phyloP scores from a whole-genome alignment of 2,888 invertebrate genomes.

The Thera britannica region DNA sequence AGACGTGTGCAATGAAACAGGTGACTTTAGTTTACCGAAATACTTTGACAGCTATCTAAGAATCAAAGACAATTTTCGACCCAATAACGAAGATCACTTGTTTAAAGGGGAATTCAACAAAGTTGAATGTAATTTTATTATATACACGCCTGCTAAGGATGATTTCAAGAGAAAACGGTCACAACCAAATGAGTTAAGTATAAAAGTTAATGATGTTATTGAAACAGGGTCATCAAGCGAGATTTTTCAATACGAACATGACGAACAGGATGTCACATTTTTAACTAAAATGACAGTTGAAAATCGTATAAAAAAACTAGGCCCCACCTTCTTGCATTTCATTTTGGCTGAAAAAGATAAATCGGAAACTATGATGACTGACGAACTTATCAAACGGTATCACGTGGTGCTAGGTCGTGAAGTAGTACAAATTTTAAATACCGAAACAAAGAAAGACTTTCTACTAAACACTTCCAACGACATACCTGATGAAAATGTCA shows the following conservation, averaged over 20 bases:
- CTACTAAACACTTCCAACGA: neutral
- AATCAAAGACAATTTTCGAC: slow-evolving; percentile 48
- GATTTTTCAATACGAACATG: slow-evolving; percentile 49
- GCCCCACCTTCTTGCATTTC: slow-evolving; percentile 44
- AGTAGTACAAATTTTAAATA: slow-evolving; percentile 42
- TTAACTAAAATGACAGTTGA: slow-evolving; percentile 46
- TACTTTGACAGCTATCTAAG: slow-evolving; percentile 54
- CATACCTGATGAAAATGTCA: neutral
- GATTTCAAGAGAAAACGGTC: slow-evolving; percentile 41
- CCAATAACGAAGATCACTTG: slow-evolving; percentile 44
- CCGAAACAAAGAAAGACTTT: slow-evolving; percentile 7
- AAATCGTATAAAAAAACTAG: slow-evolving; percentile 46
- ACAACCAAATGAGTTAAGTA: slow-evolving; percentile 30
- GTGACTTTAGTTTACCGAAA: slow-evolving; percentile 48
- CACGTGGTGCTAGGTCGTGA: slow-evolving; percentile 50
- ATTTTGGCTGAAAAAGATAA: slow-evolving; percentile 45
- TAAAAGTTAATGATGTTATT: slow-evolving; percentile 46
- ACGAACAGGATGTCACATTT: slow-evolving; percentile 40
- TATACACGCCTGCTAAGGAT: slow-evolving; percentile 52
- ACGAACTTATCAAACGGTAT: slow-evolving; percentile 49
- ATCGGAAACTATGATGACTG: slow-evolving; percentile 46
- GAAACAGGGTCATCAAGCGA: slow-evolving; percentile 40
- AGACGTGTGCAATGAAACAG: slow-evolving; percentile 43
- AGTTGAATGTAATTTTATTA: slow-evolving; percentile 48
- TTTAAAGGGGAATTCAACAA: slow-evolving; percentile 48